Base-by-base conservation (phyloP, 2,888 invertebrate genomes). In the Microdon myrmicae region DNA sequence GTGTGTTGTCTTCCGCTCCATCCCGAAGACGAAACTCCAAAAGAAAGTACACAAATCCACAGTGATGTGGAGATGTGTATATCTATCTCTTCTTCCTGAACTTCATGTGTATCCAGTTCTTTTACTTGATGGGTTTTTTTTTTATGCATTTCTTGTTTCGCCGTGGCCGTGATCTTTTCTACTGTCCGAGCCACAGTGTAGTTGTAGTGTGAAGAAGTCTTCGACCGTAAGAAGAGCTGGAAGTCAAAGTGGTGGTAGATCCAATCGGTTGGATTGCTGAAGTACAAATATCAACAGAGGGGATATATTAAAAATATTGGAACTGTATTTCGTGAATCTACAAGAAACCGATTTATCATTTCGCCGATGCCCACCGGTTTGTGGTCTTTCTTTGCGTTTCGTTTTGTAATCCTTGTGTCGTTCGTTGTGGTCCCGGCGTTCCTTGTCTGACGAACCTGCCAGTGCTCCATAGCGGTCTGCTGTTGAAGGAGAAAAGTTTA, bases 151-250 rank as follows among this genome's bases (percentile, higher is more conserved):
- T n/a, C n/a, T n/a, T n/a, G n/a, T n/a, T n/a, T n/a, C n/a, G n/a
- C n/a, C 45, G 43, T 64, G 58, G 51, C 58, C 58, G 58, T 64
- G 64, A 58, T 64, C 61, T 58, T 58, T 25, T 19, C 34, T 43
- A 35, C 19, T 31, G 58, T 41, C 28, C 17, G 41, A 51, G 47
- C 51, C 41, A 41, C 37, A 37, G 51, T 47, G 51, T 23, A 41
- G 58, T n/a, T n/a, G 58, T 64, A 64, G 64, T 64, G 56, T 37
- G 51, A 45, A 64, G 45, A 64, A 64, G 58, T 64, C 58, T 64
- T 64, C 64, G 64, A 64, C 58, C 64, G 64, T 49, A 58, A 64
- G 51, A 64, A 64, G 58, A 64, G 45, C 64, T 64, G 47, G 29
- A 43, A 25, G 51, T 8, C 7, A 22, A 17, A 20, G n/a, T 22